Conservation (phyloP, 1,140 invertebrate genomes). For the Chironomus tepperi region DNA sequence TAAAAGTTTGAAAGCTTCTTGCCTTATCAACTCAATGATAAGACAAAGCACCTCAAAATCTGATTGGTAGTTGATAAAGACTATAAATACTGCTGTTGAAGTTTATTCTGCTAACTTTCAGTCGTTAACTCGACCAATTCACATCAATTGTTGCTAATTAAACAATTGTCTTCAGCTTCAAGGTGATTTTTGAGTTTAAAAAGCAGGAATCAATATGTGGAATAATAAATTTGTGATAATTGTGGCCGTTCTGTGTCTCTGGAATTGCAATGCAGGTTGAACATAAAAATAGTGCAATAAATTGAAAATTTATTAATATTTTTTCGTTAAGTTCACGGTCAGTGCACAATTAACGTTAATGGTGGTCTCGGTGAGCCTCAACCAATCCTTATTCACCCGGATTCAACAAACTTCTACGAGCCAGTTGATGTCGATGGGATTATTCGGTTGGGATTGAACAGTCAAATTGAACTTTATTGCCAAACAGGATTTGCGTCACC, state of each 20-base stretch:
- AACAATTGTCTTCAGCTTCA: background rate
- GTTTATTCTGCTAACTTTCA: background rate
- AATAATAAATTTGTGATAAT: background rate
- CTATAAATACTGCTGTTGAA: background rate
- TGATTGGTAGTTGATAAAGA: background rate
- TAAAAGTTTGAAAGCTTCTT: no score
- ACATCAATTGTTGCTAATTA: background rate
- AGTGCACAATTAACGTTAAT: conserved; percentile 23
- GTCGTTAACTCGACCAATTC: background rate
- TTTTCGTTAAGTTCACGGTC: background rate
- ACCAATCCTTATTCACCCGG: background rate
- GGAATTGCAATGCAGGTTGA: background rate
- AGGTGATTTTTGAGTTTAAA: background rate
- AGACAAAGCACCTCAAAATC: background rate
- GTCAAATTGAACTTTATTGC: conserved; percentile 19
- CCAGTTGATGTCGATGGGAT: background rate
- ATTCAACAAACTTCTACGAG: background rate
- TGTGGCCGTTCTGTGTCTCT: background rate
- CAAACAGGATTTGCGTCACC: background rate
- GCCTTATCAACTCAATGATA: conserved; percentile 12
- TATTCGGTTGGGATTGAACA: background rate
- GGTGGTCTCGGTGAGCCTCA: conserved; percentile 18
- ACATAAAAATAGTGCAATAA: no score
- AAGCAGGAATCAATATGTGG: background rate
- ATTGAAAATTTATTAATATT: no score